These are phyloP conservation scores for Pseudomyrmex dendroicus DNA, from an alignment of 1,140 invertebrate species.

Conservation along the genomic window DNA sequence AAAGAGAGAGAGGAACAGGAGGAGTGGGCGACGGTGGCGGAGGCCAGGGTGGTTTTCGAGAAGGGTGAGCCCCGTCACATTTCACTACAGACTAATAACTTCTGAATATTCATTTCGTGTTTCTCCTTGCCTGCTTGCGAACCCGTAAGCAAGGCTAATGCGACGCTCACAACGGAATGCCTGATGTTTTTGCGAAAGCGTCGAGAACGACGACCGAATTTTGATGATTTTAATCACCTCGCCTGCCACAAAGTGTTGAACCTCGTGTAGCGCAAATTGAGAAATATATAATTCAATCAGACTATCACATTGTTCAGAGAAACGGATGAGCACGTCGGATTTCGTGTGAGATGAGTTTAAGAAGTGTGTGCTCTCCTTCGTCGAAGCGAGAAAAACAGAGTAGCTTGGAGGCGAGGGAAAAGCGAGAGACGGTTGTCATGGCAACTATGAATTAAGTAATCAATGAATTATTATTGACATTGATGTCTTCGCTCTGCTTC, in stretches of 20 bases:
- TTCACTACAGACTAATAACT: conserved; percentile 86
- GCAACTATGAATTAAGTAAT: conserved; percentile 85
- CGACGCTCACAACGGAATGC: conserved; percentile 80
- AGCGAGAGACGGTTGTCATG: conserved; percentile 81
- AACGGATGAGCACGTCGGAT: conserved; percentile 1
- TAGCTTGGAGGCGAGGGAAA: conserved; percentile 74
- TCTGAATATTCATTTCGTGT: conserved; percentile 86
- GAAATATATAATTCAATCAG: neutral
- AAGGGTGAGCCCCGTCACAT: conserved; percentile 85
- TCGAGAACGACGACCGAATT: conserved; percentile 4
- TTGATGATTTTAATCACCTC: neutral
- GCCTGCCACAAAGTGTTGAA: neutral
- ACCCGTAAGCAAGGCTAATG: conserved; percentile 84
- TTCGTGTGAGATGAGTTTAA: conserved; percentile 79
- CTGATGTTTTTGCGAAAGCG: neutral
- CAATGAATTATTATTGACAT: conserved; percentile 86
- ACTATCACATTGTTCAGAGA: no score
- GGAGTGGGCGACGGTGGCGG: conserved; percentile 73
- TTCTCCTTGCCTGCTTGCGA: conserved; percentile 80
- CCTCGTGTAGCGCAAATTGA: neutral
- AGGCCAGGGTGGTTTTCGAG: conserved; percentile 78
- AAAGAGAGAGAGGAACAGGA: conserved; percentile 55
- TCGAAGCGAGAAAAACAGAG: conserved; percentile 82
- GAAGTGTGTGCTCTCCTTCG: conserved; percentile 71
- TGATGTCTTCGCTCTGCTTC: conserved; percentile 81